Percentiles rank a stretch among this genome's conserved stretches.
phyloP scores from a whole-genome alignment of 2,888 invertebrate species.

The Callyntrura sp. region DNA sequence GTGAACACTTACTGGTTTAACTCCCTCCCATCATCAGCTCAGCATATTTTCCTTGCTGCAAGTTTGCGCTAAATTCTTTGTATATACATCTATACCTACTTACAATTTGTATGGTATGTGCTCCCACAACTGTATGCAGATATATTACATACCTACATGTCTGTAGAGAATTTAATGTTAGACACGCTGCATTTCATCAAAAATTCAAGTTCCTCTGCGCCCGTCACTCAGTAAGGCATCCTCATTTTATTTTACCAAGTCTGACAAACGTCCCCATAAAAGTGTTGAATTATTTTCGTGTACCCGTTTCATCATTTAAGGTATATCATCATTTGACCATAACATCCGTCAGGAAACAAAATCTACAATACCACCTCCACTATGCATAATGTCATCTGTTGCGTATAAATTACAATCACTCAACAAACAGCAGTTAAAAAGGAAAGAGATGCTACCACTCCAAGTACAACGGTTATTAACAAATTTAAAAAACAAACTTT shows the following conservation, averaged over 20 bases:
- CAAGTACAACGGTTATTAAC: too few species aligned
- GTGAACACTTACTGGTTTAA: conserved; percentile 48
- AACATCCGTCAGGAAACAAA: too few species aligned
- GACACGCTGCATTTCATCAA: conserved; percentile 50
- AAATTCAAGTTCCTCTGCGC: conserved; percentile 58
- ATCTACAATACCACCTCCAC: too few species aligned
- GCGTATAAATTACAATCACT: not conserved
- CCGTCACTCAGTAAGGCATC: conserved; percentile 24
- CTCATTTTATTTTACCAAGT: conserved; percentile 8
- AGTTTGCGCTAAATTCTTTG: too few species aligned
- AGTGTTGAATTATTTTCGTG: conserved; percentile 1
- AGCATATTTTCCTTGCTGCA: too few species aligned
- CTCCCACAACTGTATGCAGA: not conserved
- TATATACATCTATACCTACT: too few species aligned
- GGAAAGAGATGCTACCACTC: not conserved
- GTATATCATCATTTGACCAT: too few species aligned
- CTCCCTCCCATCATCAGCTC: conserved; percentile 22
- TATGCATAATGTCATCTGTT: conserved; percentile 4
- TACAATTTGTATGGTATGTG: not conserved
- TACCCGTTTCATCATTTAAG: conserved; percentile 2
- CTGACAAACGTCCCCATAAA: not conserved
- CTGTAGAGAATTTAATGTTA: not conserved
- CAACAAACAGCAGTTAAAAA: too few species aligned
- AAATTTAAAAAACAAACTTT: conserved; percentile 44
- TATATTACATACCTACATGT: conserved; percentile 2